phyloP scores from a whole-genome alignment of 2,888 invertebrate genomes.

The Ecdyonurus torrentis region DNA sequence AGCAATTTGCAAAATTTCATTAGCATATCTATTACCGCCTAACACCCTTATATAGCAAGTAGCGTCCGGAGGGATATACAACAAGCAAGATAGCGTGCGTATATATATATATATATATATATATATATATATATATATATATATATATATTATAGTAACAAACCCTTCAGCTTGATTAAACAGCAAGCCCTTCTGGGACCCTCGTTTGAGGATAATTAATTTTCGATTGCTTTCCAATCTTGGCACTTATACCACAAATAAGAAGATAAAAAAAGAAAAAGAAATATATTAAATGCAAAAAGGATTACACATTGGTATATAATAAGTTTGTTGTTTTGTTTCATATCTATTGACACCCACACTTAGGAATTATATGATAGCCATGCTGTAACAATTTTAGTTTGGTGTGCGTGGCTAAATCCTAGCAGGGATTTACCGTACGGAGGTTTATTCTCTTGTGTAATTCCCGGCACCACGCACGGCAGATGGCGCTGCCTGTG shows the following conservation, averaged over 20 bases:
- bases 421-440: neutral
- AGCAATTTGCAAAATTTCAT: conserved; percentile 20
- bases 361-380: neutral
- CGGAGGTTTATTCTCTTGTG: neutral
- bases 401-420: neutral
- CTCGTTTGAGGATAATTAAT: conserved; percentile 24
- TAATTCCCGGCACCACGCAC: neutral
- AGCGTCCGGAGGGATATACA: too few relatives aligned
- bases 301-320: too few relatives aligned
- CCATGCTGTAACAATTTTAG: neutral
- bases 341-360: neutral
- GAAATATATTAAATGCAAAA: too few relatives aligned
- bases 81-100: too few relatives aligned
- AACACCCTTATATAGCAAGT: neutral
- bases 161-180: conserved; percentile 15
- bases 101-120: too few relatives aligned
- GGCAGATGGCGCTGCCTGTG: neutral
- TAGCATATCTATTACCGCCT: conserved; percentile 19
- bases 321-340: neutral
- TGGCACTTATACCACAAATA: conserved; percentile 14
- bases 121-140: too few relatives aligned
- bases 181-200: conserved; percentile 13
- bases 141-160: too few relatives aligned
- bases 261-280: neutral
- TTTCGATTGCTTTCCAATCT: conserved; percentile 21